Base-by-base conservation (phyloP, 2,888 invertebrate species). In the Tenodera sinensis region DNA sequence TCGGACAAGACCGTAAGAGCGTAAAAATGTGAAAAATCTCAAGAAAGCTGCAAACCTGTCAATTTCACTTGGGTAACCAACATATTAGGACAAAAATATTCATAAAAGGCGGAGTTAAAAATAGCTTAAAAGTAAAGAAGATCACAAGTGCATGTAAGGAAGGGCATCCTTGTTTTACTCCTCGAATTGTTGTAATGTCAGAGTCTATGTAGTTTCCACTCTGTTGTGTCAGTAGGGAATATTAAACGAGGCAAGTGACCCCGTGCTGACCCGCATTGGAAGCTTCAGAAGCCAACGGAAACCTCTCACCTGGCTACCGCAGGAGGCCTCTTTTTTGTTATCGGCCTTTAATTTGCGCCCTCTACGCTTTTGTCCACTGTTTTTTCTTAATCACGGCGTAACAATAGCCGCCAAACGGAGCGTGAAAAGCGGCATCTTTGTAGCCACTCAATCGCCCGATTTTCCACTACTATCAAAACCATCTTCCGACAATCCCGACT, bases 401-500 rank as follows among this genome's bases (percentile, higher is more conserved):
- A 71, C 54, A 71, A 71, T 71, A 20, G 54, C 25, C 54, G 20
- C 15, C 20, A 71, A 71, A 71, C 25, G 54, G 54, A 71, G 20
- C 54, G 54, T 71, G 54, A 71, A 71, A 71, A 71, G 54, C 54
- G 54, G 54, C 54, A 71, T 14, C 54, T 71, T 71, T 71, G 54
- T 71, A 71, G 20, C 54, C 54, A 71, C 47, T 34, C 87, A 87
- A 83, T 47, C 88, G 84, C 28, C 1, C 30, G 84, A 54, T 88
- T 88, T 82, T 88, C 81, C 84, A 85, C 88, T 83, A 71, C 54
- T 71, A 71, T 71, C 54, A 71, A 71, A 71, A 71, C 54, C 54
- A 71, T 71, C 54, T 71, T 71, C 54, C 54, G 54, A 71, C 54
- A 71, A 71, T 14, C 15, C 54, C 89, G 88, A 90, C 89, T 90